Evolutionary conservation across 2,113 vertebrate genomes (phyloP).

Genomic region (Eulemur macaco): DNA sequence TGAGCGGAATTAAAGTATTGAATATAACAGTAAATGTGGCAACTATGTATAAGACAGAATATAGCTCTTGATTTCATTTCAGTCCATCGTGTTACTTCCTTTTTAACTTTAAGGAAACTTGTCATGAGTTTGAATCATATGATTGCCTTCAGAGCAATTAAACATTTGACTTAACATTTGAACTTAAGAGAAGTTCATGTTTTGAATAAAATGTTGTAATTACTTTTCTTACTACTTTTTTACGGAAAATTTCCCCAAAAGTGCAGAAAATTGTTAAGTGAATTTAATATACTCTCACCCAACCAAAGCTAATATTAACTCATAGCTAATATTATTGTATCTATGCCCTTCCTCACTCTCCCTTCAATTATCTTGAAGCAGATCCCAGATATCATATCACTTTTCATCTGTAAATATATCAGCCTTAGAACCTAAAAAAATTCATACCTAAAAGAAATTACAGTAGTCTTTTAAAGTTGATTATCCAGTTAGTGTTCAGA

Average conservation of each 20-base stretch:
- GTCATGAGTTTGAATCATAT: constrained; percentile 77
- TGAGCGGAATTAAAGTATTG: constrained; percentile 4
- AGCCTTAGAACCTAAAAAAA: background rate
- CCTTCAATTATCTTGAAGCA: background rate
- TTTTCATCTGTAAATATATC: constrained; percentile 35
- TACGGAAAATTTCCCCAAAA: background rate
- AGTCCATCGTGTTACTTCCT: constrained; percentile 54
- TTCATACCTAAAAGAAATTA: background rate
- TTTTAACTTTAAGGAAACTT: constrained; percentile 68
- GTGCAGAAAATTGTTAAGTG: constrained; percentile 13
- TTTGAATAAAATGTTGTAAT: constrained; percentile 72
- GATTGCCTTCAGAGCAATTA: constrained; percentile 77
- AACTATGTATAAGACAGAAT: constrained; percentile 44
- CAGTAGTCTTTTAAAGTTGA: background rate
- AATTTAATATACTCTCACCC: background rate
- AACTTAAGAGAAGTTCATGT: constrained; percentile 81
- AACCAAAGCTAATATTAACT: background rate
- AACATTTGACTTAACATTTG: constrained; percentile 75
- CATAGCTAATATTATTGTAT: background rate
- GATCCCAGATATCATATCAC: background rate
- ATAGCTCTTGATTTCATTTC: constrained; percentile 52
- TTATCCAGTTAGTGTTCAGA: background rate
- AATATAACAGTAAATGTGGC: constrained; percentile 34
- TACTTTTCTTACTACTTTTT: constrained; percentile 66
- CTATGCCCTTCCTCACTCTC: background rate